Base-by-base conservation (phyloP, 1,140 invertebrate genomes). In the Zophobas morio region DNA sequence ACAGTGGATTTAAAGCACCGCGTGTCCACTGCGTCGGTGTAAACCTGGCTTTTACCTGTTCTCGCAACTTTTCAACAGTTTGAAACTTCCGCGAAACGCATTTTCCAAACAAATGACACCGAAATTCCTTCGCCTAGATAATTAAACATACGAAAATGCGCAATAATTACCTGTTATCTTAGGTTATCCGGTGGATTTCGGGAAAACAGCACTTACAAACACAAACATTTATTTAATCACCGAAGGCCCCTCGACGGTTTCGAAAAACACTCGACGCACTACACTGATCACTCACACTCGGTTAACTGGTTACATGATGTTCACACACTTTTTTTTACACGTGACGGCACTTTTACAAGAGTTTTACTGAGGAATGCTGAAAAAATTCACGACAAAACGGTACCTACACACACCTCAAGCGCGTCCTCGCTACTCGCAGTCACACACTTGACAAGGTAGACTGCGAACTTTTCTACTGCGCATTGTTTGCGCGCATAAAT, bases 1-100 rank as follows among this genome's bases (percentile, higher is more conserved):
- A 78, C 72, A 75, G 60, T 51, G 34, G 72, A 78, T 78, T 78
- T 78, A 78, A 78, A 75, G 75, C 51, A 66, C 74, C 77, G 60
- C 49, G 73, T 71, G 73, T 78, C 51, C 49, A 75, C 56, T 78
- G 34, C 40, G 46, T 33, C 49, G 54, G 71, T 73, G 71, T 73
- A 37, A 73, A 73, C 37, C 71, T 20, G 71, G 54, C 71, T 73
- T 73, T 73, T 73, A 73, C 71, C 71, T 73, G 71, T 73, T 73
- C 54, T 73, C 70, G 46, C 51, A 73, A 73, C 71, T 73, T 73
- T 73, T 73, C 47, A 73, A 73, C 49, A 73, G 51, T 54, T 66
- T 42, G 37, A 40, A 66, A 66, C 60, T 66, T 66, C 60, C 60
- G 60, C 60, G 39, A 66, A 66, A 42, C 20, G 39, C 60, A 33